Conservation (phyloP, 35 echinoderm and acorn worm species). For the Ophiothrix spiculata region DNA sequence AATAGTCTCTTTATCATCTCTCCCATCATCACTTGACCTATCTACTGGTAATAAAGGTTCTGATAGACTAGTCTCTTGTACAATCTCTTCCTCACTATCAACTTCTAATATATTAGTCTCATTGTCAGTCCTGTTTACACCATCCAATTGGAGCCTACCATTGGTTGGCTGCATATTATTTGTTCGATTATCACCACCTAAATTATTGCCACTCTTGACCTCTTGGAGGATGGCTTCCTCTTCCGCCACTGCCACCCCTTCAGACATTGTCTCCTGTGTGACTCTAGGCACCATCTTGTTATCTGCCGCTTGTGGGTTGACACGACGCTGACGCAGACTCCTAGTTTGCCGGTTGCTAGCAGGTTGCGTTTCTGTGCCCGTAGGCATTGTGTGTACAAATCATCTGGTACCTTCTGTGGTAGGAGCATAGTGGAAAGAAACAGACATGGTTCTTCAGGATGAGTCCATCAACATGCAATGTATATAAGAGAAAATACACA, state of each 20-base stretch:
- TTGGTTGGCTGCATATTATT: not conserved
- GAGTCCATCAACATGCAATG: not conserved
- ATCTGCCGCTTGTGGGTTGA: not conserved
- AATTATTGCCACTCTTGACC: not conserved
- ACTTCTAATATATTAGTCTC: not conserved
- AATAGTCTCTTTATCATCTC: conserved; percentile 30
- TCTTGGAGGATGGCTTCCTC: not conserved
- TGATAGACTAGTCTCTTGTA: conserved; percentile 19
- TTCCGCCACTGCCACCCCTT: not conserved
- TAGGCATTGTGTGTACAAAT: not conserved
- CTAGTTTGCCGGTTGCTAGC: not conserved
- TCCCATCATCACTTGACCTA: conserved; percentile 15
- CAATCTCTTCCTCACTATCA: conserved; percentile 14
- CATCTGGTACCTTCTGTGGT: not conserved
- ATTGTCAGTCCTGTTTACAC: conserved; percentile 1
- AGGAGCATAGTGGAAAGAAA: not conserved
- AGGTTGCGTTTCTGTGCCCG: not conserved
- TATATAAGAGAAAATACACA: not conserved
- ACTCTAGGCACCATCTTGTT: conserved; percentile 23
- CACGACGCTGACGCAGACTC: not conserved
- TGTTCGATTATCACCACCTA: not conserved
- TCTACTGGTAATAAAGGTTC: conserved; percentile 35
- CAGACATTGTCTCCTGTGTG: conserved; percentile 1
- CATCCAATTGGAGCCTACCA: not conserved
- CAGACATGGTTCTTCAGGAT: not conserved